These are phyloP conservation scores for Otocyon megalotis DNA, from an alignment of 2,113 vertebrate genomes.

Conservation along the genomic window DNA sequence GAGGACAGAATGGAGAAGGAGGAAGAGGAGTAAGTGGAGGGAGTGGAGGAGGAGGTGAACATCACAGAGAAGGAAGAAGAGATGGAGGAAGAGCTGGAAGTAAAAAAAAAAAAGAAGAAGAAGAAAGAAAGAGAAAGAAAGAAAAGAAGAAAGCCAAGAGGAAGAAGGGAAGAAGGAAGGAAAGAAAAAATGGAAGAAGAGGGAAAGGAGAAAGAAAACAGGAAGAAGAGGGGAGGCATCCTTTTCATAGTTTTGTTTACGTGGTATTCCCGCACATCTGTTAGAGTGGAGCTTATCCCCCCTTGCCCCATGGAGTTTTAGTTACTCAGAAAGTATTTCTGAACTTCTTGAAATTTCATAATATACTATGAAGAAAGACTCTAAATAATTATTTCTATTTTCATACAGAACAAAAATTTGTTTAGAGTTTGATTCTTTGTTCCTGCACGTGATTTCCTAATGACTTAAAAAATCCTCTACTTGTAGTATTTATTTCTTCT, in stretches of 20 bases:
- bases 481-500: background rate
- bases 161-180: background rate
- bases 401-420: background rate
- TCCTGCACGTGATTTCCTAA: background rate
- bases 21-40: background rate
- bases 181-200: background rate
- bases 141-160: background rate
- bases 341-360: background rate
- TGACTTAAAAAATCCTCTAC: background rate
- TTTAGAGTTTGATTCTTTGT: background rate
- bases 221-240: background rate
- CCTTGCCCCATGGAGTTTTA: background rate
- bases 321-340: background rate
- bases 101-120: background rate
- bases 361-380: background rate
- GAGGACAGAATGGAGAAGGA: background rate
- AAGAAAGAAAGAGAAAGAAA: background rate
- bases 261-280: background rate
- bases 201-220: too few relatives aligned
- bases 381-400: constrained; percentile 12
- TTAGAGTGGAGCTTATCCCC: background rate
- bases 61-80: background rate
- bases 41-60: background rate
- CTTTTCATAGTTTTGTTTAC: background rate
- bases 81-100: background rate